Conservation (phyloP, 2,888 invertebrate species). For the Yponomeuta sedellus region DNA sequence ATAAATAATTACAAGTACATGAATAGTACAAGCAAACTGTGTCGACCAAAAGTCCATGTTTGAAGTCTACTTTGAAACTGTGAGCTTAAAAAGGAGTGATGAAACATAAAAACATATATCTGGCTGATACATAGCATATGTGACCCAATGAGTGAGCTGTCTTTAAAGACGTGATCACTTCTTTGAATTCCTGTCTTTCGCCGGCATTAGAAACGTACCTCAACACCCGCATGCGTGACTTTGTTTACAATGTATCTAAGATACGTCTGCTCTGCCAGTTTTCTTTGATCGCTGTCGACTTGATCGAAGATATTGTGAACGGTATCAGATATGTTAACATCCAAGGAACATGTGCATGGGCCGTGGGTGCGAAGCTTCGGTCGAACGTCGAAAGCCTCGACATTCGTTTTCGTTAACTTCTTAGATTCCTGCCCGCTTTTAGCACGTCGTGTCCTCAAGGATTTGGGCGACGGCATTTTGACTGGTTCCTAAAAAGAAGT, state of each 20-base stretch:
- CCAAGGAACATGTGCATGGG: slow-evolving; percentile 61
- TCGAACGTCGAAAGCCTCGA: slow-evolving; percentile 56
- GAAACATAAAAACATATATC: too few relatives aligned
- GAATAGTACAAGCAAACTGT: too few relatives aligned
- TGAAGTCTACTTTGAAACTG: too few relatives aligned
- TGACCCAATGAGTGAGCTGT: too few relatives aligned
- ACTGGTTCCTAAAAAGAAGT: slow-evolving; percentile 38
- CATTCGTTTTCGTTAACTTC: slow-evolving; percentile 48
- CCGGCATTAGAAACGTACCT: slow-evolving; percentile 35
- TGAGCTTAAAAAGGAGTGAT: too few relatives aligned
- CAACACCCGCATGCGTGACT: slow-evolving; percentile 45
- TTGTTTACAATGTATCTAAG: slow-evolving; percentile 63
- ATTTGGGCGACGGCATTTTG: slow-evolving; percentile 30
- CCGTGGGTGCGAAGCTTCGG: slow-evolving; percentile 45
- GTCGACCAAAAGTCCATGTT: too few relatives aligned
- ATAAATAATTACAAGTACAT: too few relatives aligned
- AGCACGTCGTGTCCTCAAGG: neutral
- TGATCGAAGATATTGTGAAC: slow-evolving; percentile 65
- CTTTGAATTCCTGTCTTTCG: too few relatives aligned
- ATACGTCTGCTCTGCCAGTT: slow-evolving; percentile 54
- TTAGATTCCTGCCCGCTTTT: slow-evolving; percentile 13
- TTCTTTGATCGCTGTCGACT: slow-evolving; percentile 59
- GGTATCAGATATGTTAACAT: slow-evolving; percentile 58
- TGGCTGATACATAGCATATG: too few relatives aligned
- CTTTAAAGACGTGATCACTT: too few relatives aligned